Conservation (phyloP, 2,113 vertebrate species). For the Muntiacus reevesi region DNA sequence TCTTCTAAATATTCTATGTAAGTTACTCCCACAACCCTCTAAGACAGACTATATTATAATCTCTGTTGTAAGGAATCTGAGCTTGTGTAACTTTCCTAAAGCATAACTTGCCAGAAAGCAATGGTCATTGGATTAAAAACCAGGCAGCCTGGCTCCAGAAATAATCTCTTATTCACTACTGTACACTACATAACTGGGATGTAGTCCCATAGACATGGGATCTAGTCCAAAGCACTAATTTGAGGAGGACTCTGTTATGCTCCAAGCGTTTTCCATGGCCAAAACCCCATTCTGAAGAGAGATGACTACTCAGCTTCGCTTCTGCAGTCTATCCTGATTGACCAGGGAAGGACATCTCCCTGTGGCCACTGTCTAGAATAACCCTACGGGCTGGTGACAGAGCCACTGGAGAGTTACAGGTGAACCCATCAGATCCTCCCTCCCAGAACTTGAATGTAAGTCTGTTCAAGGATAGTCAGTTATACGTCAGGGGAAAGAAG, state of each 20-base stretch:
- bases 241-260: neutral
- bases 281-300: neutral
- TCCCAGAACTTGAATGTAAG: neutral
- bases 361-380: neutral
- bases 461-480: neutral
- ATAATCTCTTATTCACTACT: neutral
- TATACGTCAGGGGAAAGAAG: neutral
- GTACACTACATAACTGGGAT: neutral
- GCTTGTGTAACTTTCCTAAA: conserved; percentile 12
- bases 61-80: neutral
- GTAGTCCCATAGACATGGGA: neutral
- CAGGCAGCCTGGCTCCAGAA: neutral
- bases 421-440: neutral
- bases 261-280: neutral
- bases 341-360: neutral
- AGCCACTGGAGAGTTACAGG: neutral
- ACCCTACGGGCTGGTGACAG: neutral
- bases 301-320: neutral
- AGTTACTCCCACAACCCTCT: neutral
- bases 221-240: neutral
- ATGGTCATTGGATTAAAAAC: neutral
- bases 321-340: neutral
- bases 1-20: neutral
- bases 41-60: neutral
- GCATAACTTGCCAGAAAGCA: conserved; percentile 1